Percentiles rank a stretch among this genome's conserved stretches.
Conservation (phyloP, 2,113 vertebrate genomes). For the Thunnus maccoyii region DNA sequence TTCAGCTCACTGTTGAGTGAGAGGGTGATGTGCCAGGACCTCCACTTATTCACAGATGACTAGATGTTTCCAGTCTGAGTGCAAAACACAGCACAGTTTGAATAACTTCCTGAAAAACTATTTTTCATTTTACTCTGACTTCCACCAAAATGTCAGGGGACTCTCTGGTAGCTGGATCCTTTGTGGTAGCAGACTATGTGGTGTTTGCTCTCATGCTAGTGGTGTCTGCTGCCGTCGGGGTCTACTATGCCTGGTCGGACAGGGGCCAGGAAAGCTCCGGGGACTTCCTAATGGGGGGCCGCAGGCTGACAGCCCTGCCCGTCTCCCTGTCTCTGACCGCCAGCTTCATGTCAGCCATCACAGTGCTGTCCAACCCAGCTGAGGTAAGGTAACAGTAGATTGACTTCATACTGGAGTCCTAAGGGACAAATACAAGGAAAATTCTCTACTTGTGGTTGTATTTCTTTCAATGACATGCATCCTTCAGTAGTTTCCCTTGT, state of each 20-base stretch:
- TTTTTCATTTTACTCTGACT: neutral
- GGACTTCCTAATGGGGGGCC: slow-evolving; percentile 92
- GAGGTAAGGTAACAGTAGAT: slow-evolving; percentile 77
- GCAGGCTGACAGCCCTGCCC: slow-evolving; percentile 88
- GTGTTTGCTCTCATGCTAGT: slow-evolving; percentile 92
- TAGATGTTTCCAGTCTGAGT: neutral
- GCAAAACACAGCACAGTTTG: neutral
- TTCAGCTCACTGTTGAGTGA: slow-evolving; percentile 48
- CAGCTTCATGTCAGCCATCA: slow-evolving; percentile 98
- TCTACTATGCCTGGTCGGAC: slow-evolving; percentile 90
- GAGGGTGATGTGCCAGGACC: slow-evolving; percentile 39
- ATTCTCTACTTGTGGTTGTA: neutral
- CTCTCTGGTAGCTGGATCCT: slow-evolving; percentile 67
- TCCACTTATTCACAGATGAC: slow-evolving; percentile 21
- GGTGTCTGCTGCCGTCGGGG: slow-evolving; percentile 89
- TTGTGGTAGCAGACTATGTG: slow-evolving; percentile 91
- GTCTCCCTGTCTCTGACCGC: slow-evolving; percentile 93
- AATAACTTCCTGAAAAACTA: neutral
- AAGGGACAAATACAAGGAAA: neutral
- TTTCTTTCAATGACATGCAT: neutral
- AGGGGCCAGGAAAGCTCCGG: slow-evolving; percentile 82
- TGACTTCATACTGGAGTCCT: neutral
- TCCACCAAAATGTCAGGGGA: slow-evolving; percentile 58
- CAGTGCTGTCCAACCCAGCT: slow-evolving; percentile 90
- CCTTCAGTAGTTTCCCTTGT: neutral